These are phyloP conservation scores for Pelvicachromis taeniatus DNA, from an alignment of 2,113 vertebrate genomes.

Conservation along the genomic window DNA sequence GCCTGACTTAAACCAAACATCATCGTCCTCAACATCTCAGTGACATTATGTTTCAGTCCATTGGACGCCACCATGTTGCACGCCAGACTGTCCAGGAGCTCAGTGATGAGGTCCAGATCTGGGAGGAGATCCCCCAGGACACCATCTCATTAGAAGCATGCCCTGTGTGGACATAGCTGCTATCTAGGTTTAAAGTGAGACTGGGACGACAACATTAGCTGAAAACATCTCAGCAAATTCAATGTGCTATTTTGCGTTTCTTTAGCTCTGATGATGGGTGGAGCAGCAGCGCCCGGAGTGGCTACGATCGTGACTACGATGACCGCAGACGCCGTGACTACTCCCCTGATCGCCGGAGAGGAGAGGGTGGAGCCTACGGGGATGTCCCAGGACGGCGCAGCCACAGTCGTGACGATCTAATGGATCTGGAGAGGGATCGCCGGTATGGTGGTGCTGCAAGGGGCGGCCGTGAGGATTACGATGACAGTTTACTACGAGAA, in stretches of 20 bases:
- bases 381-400: slow-evolving; percentile 68
- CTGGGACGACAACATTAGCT: neutral
- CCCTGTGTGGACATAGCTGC: too few relatives aligned
- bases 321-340: slow-evolving; percentile 65
- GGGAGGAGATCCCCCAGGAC: neutral
- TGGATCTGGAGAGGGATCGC: slow-evolving; percentile 59
- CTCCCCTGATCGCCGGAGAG: slow-evolving; percentile 53
- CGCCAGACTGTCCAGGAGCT: neutral
- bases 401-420: slow-evolving; percentile 83
- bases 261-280: slow-evolving; percentile 71
- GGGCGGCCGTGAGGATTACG: slow-evolving; percentile 66
- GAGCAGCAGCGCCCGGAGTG: slow-evolving; percentile 67
- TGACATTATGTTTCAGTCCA: neutral
- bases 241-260: neutral
- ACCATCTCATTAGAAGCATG: neutral
- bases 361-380: neutral
- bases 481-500: slow-evolving; percentile 79
- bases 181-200: neutral
- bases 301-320: slow-evolving; percentile 45
- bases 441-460: neutral
- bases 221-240: neutral
- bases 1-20: neutral
- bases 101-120: neutral
- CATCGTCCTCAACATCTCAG: neutral
- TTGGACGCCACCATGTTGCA: neutral